Evolutionary conservation across 2,888 invertebrate genomes (phyloP).

Genomic region (Cheilosia pagana): DNA sequence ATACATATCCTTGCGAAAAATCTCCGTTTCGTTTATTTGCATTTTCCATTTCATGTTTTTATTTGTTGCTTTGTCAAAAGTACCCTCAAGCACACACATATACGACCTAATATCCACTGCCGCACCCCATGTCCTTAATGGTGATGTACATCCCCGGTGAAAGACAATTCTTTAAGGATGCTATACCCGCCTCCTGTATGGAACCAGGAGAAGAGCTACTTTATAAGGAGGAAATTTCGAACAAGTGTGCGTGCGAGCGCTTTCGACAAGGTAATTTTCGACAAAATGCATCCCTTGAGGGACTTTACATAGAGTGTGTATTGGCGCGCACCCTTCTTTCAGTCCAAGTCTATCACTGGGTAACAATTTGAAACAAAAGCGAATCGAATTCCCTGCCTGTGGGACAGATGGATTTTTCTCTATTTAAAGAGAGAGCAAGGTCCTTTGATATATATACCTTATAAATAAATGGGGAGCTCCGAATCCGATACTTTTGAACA

Average conservation of each 20-base stretch:
- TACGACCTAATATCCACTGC: not conserved
- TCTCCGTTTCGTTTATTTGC: conserved; percentile 71
- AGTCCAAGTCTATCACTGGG: conserved; percentile 12
- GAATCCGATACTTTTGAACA: conserved; percentile 45
- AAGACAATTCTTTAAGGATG: conserved; percentile 52
- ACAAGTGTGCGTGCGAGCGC: conserved; percentile 28
- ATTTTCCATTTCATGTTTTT: conserved; percentile 48
- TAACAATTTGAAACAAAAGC: conserved; percentile 70
- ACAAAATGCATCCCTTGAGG: conserved; percentile 74
- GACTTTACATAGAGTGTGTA: conserved; percentile 54
- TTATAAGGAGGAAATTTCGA: too few species aligned
- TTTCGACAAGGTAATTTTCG: conserved; percentile 75
- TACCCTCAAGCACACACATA: conserved; percentile 27
- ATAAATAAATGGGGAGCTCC: conserved; percentile 9
- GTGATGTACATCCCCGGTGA: conserved; percentile 37
- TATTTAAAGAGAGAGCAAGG: conserved; percentile 21
- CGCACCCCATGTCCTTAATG: conserved; percentile 12
- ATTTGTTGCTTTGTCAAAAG: conserved; percentile 58
- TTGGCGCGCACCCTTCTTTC: conserved; percentile 60
- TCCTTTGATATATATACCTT: conserved; percentile 35
- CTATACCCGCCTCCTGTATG: conserved; percentile 16
- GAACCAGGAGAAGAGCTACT: conserved; percentile 55
- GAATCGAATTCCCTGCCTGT: conserved; percentile 61
- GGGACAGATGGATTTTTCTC: conserved; percentile 18
- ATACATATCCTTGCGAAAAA: conserved; percentile 66